A percentile compares a stretch with the other conserved stretches of the same genome.
These are phyloP conservation scores for Coilia nasus DNA, from an alignment of 2,797 vertebrate genomes.

Conservation along the genomic window DNA sequence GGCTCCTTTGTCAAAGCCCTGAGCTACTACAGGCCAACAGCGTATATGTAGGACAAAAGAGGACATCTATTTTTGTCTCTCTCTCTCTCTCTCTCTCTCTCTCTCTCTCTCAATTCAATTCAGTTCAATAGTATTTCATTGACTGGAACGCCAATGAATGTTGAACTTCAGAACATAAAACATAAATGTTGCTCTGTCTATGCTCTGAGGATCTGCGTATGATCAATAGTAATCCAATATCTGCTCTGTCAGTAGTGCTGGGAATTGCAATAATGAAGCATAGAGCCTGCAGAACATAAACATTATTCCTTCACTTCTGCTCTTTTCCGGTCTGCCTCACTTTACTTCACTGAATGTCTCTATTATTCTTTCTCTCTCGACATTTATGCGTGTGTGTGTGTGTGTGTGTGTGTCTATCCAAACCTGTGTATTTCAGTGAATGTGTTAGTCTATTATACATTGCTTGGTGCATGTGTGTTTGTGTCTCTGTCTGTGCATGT, in stretches of 20 bases:
- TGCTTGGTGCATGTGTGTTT: neutral
- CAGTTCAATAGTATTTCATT: neutral
- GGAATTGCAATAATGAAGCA: neutral
- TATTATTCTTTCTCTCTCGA: neutral
- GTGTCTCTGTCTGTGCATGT: neutral
- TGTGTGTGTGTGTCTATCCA: neutral
- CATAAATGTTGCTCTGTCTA: neutral
- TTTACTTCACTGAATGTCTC: neutral
- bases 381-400: neutral
- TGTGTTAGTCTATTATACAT: neutral
- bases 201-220: neutral
- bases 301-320: neutral
- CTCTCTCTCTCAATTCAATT: conserved; percentile 19
- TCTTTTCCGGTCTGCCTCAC: neutral
- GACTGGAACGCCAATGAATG: neutral
- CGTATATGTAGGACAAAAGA: neutral
- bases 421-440: too few species aligned
- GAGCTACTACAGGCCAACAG: neutral
- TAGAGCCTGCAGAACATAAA: neutral
- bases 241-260: neutral
- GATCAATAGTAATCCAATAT: neutral
- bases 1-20: neutral
- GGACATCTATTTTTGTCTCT: conserved; percentile 3
- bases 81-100: neutral
- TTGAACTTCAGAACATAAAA: neutral